Conservation (phyloP, 2,888 invertebrate genomes). For the Amblyjoppa proteus region DNA sequence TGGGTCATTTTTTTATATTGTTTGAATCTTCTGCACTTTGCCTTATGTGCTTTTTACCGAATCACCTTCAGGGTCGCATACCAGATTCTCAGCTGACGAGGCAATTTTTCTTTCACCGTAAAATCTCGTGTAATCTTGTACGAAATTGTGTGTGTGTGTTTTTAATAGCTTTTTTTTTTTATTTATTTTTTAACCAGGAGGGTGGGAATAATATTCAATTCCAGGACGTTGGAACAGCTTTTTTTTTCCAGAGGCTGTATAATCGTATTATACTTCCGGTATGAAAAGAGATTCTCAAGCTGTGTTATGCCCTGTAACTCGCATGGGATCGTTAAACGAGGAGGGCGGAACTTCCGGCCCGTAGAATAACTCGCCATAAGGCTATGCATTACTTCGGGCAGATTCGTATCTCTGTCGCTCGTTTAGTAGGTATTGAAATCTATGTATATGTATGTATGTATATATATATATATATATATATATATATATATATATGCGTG, state of each 20-base stretch:
- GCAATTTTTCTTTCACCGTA: conserved; percentile 1
- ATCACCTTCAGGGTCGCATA: conserved; percentile 36
- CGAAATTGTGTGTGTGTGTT: conserved; percentile 18
- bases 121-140: neutral
- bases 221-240: conserved; percentile 10
- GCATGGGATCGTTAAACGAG: conserved; percentile 46
- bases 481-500: neutral
- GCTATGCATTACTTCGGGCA: conserved; percentile 39
- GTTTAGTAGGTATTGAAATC: conserved; percentile 9
- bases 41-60: conserved; percentile 24
- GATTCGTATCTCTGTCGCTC: conserved; percentile 35
- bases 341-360: conserved; percentile 62
- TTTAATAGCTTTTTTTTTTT: neutral
- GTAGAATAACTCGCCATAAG: conserved; percentile 37
- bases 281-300: conserved; percentile 55
- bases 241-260: conserved; percentile 32
- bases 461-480: neutral
- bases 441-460: conserved; percentile 6
- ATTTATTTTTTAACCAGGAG: neutral
- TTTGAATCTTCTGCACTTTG: conserved; percentile 39
- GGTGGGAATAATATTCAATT: conserved; percentile 42
- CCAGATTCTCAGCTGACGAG: conserved; percentile 56
- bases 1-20: conserved; percentile 64
- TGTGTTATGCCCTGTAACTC: conserved; percentile 10
- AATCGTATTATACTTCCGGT: conserved; percentile 55